Percentiles rank a stretch among this genome's conserved stretches.
These are phyloP conservation scores for Apantesis nais DNA, from an alignment of 2,888 invertebrate species.

Conservation along the genomic window DNA sequence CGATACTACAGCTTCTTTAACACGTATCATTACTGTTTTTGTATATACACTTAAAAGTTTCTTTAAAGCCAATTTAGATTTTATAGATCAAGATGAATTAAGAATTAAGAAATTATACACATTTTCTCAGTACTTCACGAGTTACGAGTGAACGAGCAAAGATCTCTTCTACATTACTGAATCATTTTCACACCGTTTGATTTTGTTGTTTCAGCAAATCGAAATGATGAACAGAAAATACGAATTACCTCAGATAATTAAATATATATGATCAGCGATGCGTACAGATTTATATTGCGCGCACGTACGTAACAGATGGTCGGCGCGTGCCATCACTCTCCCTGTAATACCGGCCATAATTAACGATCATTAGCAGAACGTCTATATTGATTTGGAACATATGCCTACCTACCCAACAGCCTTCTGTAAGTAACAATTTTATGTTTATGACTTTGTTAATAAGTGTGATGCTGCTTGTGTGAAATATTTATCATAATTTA, in stretches of 20 bases:
- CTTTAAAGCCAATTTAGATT: neutral
- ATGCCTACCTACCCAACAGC: neutral
- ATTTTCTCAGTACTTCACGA: too few relatives aligned
- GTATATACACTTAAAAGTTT: neutral
- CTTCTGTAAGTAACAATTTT: neutral
- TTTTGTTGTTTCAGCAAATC: neutral
- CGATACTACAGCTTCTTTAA: neutral
- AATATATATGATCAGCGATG: constrained; percentile 1
- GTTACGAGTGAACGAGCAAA: neutral
- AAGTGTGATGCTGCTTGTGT: neutral
- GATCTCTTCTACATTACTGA: neutral
- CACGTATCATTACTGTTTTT: neutral
- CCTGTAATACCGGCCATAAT: constrained; percentile 27
- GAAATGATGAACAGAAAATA: neutral
- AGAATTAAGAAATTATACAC: neutral
- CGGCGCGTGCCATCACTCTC: constrained; percentile 6
- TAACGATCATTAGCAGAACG: constrained; percentile 34
- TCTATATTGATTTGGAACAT: constrained; percentile 7
- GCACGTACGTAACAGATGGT: constrained; percentile 7
- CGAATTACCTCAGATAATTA: neutral
- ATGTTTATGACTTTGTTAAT: neutral
- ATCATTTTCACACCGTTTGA: neutral
- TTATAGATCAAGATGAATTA: neutral
- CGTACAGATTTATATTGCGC: neutral
- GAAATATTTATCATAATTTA: neutral